These are phyloP conservation scores for Carlito syrichta DNA, from an alignment of 2,113 vertebrate species.

Conservation along the genomic window DNA sequence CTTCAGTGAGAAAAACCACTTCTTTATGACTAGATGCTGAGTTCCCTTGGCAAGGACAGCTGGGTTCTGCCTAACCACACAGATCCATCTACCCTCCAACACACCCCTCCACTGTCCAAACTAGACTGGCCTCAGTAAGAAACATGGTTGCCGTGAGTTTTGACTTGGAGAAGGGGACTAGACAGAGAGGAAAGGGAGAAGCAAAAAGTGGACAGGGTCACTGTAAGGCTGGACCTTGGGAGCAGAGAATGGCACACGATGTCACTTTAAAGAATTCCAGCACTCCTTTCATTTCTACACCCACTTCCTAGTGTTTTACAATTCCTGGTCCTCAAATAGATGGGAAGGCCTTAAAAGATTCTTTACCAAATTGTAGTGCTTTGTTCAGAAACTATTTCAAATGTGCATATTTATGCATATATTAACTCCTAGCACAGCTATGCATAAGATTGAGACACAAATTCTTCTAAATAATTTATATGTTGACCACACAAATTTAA, in stretches of 20 bases:
- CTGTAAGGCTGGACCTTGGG: background rate
- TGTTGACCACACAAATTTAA: slow-evolving; percentile 14
- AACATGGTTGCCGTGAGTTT: background rate
- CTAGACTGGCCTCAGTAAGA: background rate
- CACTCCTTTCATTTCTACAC: background rate
- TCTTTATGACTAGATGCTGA: background rate
- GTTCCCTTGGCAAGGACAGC: background rate
- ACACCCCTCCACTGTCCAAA: background rate
- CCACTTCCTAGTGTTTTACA: background rate
- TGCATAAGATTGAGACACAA: slow-evolving; percentile 4
- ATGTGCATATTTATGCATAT: slow-evolving; percentile 66
- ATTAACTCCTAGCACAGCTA: slow-evolving; percentile 34
- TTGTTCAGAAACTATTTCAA: slow-evolving; percentile 69
- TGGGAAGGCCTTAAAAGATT: slow-evolving; percentile 13
- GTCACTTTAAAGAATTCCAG: background rate
- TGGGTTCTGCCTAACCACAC: background rate
- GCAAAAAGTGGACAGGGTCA: background rate
- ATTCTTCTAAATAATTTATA: slow-evolving; percentile 42
- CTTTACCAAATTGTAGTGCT: background rate
- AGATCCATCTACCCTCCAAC: background rate
- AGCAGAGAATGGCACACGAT: background rate
- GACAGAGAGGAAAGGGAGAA: background rate
- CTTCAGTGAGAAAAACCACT: background rate
- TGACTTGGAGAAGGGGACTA: background rate
- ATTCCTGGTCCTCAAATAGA: background rate